phyloP scores from a whole-genome alignment of 2,888 invertebrate species.

The Chaitophorus viminalis region DNA sequence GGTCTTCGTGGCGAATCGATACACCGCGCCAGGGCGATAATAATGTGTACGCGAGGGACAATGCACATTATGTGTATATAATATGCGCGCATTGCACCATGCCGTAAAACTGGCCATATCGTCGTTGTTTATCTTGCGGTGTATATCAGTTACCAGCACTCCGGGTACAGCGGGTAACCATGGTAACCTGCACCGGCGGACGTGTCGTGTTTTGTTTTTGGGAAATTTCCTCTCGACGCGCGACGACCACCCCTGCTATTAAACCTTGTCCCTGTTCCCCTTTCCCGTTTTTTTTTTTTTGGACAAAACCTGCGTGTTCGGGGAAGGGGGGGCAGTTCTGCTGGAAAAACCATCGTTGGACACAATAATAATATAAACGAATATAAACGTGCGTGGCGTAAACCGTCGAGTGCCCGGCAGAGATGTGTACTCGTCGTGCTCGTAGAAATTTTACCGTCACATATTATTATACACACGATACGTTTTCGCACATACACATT shows the following conservation, averaged over 20 bases:
- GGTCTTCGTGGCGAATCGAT: slow-evolving; percentile 10
- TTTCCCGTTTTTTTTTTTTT: no score
- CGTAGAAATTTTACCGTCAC: not conserved
- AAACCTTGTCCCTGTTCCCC: not conserved
- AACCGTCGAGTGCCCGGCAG: no score
- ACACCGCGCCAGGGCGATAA: not conserved
- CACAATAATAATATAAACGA: no score
- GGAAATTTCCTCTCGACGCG: slow-evolving; percentile 33
- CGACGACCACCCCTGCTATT: not conserved
- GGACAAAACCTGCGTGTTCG: not conserved
- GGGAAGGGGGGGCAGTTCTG: no score
- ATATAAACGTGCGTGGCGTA: no score
- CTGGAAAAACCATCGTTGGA: no score
- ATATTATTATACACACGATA: not conserved
- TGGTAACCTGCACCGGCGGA: slow-evolving; percentile 48
- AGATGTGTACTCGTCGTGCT: no score
- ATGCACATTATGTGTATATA: not conserved
- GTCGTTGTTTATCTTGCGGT: slow-evolving; percentile 52
- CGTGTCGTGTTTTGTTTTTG: slow-evolving; percentile 36
- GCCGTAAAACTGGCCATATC: slow-evolving; percentile 25
- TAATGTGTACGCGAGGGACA: not conserved
- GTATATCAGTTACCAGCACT: slow-evolving; percentile 34
- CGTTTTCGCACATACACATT: not conserved
- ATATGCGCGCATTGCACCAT: not conserved
- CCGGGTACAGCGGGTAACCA: slow-evolving; percentile 35